Evolutionary conservation across 1,140 invertebrate species (phyloP).

Genomic region (Ganaspis sp.): DNA sequence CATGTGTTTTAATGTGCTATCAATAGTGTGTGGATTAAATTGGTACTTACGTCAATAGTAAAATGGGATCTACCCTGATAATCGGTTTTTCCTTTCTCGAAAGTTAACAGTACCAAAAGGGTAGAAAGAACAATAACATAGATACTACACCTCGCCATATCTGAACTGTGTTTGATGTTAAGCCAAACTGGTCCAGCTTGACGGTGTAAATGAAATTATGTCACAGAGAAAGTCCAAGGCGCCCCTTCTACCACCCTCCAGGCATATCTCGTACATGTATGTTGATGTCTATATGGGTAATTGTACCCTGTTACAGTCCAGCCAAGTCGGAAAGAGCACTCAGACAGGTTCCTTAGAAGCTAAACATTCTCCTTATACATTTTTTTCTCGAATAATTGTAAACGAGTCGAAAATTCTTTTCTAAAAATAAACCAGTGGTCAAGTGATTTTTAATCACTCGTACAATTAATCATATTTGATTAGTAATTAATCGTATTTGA

Average conservation of each 20-base stretch:
- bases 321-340: neutral
- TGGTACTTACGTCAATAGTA: neutral
- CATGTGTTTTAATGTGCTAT: neutral
- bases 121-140: slow-evolving; percentile 43
- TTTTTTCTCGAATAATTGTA: neutral
- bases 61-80: neutral
- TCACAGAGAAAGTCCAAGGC: slow-evolving; percentile 70
- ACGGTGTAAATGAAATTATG: slow-evolving; percentile 67
- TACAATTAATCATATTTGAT: too few relatives aligned
- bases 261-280: slow-evolving; percentile 49
- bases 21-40: neutral
- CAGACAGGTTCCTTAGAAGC: slow-evolving; percentile 14
- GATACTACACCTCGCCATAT: slow-evolving; percentile 60
- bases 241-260: slow-evolving; percentile 54
- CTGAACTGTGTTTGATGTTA: slow-evolving; percentile 66
- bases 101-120: slow-evolving; percentile 43
- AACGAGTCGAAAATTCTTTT: too few relatives aligned
- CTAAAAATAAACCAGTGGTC: too few relatives aligned
- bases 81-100: slow-evolving; percentile 10
- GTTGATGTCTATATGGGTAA: slow-evolving; percentile 48
- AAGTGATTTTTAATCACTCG: too few relatives aligned
- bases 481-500: too few relatives aligned
- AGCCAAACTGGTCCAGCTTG: slow-evolving; percentile 69
- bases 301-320: slow-evolving; percentile 49
- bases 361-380: neutral